A percentile compares a stretch with the other conserved stretches of the same genome.
phyloP scores from a whole-genome alignment of 1,140 invertebrate genomes.

The Neoseiulus cucumeris region DNA sequence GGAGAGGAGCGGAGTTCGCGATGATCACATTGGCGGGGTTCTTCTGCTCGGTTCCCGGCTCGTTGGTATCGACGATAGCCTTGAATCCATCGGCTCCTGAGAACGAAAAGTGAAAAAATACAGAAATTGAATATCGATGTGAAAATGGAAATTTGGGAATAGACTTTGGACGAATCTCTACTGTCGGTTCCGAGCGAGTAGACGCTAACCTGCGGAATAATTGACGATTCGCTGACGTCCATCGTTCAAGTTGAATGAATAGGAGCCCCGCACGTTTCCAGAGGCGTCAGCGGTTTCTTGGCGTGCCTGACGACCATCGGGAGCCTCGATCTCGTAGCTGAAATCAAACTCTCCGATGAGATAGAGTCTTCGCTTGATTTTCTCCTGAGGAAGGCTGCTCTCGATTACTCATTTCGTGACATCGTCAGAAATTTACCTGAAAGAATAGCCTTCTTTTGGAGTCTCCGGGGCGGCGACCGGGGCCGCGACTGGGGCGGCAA shows the following conservation, averaged over 20 bases:
- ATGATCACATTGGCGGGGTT: neutral
- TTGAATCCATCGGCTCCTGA: neutral
- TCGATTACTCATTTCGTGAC: too few species aligned
- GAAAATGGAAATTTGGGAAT: too few species aligned
- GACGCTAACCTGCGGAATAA: neutral
- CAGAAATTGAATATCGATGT: neutral
- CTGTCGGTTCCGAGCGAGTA: too few species aligned
- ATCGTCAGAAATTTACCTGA: too few species aligned
- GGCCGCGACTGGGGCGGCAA: too few species aligned
- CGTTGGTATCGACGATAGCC: conserved; percentile 13
- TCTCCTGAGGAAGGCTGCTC: too few species aligned
- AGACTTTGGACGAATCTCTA: too few species aligned
- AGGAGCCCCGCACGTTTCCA: conserved; percentile 6
- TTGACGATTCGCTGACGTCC: conserved; percentile 10
- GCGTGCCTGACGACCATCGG: neutral
- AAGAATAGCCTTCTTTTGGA: too few species aligned
- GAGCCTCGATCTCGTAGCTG: neutral
- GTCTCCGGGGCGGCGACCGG: too few species aligned
- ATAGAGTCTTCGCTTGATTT: too few species aligned
- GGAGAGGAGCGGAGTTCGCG: neutral
- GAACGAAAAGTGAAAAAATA: neutral
- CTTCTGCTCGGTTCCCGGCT: conserved; percentile 11
- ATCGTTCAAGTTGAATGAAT: conserved; percentile 11
- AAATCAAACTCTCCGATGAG: neutral
- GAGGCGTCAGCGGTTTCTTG: neutral